A percentile compares a stretch with the other conserved stretches of the same genome.
phyloP scores from a whole-genome alignment of 2,113 vertebrate species.

The Steatornis caripensis region DNA sequence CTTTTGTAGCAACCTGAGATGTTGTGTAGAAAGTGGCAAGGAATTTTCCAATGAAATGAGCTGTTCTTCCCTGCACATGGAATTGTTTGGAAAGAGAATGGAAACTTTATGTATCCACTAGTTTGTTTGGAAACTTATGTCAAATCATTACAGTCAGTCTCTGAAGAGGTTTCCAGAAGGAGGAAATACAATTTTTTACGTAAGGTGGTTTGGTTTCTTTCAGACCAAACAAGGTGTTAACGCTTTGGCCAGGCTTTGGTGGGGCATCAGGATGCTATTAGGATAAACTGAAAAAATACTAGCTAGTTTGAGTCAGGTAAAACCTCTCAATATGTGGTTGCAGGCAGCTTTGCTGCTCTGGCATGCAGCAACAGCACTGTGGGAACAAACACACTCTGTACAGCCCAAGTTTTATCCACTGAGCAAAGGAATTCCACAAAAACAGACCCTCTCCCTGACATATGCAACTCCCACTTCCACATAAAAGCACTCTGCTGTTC shows the following conservation, averaged over 20 bases:
- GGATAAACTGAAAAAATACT: neutral
- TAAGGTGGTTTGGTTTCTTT: neutral
- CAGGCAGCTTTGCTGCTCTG: neutral
- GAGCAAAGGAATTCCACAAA: neutral
- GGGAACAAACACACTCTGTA: neutral
- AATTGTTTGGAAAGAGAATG: neutral
- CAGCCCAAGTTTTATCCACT: neutral
- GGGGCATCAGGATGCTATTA: neutral
- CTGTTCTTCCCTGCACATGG: neutral
- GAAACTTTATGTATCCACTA: neutral
- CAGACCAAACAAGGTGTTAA: neutral
- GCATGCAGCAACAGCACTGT: neutral
- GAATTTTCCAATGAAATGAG: neutral
- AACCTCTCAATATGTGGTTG: neutral
- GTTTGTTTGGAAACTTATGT: neutral
- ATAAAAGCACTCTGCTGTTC: neutral
- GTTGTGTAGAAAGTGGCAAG: neutral
- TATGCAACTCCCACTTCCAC: neutral
- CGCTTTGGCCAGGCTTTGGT: neutral
- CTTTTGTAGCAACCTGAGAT: neutral
- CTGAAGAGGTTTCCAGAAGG: neutral
- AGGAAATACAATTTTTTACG: neutral
- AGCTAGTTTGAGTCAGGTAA: neutral
- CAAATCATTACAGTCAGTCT: neutral
- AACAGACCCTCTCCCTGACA: neutral